Base-by-base conservation (phyloP, 2,888 invertebrate genomes). In the Scaptomyza caliginosa region DNA sequence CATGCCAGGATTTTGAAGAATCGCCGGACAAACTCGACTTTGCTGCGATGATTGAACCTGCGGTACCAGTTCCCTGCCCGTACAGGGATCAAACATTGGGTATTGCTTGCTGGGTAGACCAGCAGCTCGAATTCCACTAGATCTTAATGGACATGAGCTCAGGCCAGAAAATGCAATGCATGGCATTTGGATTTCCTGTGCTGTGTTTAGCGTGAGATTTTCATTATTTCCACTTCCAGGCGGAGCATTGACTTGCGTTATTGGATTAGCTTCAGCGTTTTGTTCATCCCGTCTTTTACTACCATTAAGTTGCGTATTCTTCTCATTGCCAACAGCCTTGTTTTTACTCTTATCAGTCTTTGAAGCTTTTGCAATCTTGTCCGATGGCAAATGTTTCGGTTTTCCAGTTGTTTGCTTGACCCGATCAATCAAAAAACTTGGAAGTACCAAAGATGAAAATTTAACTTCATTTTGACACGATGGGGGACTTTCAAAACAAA, bases 1-100 rank as follows among this genome's bases (percentile, higher is more conserved):
- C 5, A 8, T 7, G 8, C n/a, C n/a, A n/a, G 5, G 17, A 28
- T 4, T 23, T 26, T n/a, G 26, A 17, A 4, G 4, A 4, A 2
- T n/a, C 10, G 1, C 23, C 2, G 38, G 50, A 16, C n/a, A 4
- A 8, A 8, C 8, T n/a, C 21, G 2, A 3, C 6, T 16, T 10
- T 1, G 16, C 17, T 11, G 24, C n/a, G 23, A 6, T 24, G 21
- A 3, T 3, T 26, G 32, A 11, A 7, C 11, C n/a, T 23, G n/a
- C 0, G 1, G 16, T 1, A 11, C 21, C 16, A 17, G 2, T 19
- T 62, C 56, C 13, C 19, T 11, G 4, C 81, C 81, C 0, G 81
- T 86, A 4, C 81, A 86, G 3, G 88, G 81, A 83, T 88, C 57
- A n/a, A 81, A 81, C 1, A 1, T 50, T 0, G 64, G 26, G 4